phyloP scores from a whole-genome alignment of 2,797 vertebrate genomes.

The Arrhamphus sclerolepis region DNA sequence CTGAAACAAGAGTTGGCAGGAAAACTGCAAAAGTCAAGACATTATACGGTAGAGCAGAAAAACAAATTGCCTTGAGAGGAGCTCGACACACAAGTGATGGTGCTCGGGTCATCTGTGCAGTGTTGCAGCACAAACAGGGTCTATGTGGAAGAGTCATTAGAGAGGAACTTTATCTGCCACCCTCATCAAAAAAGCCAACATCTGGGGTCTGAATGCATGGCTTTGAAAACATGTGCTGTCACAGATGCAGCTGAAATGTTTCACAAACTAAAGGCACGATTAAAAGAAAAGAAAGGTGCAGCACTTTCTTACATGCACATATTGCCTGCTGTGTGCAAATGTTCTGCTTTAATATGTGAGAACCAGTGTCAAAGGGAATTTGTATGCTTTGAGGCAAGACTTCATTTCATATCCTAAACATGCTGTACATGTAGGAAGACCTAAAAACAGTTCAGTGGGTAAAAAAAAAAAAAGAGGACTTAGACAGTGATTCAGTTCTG shows the following conservation, averaged over 20 bases:
- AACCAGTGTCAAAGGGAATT: not conserved
- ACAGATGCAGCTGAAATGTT: slow-evolving; percentile 26
- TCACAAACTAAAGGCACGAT: slow-evolving; percentile 19
- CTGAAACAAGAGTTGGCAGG: slow-evolving; percentile 7
- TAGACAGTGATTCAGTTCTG: not conserved
- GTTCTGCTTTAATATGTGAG: slow-evolving; percentile 14
- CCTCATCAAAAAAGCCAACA: slow-evolving; percentile 15
- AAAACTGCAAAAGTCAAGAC: slow-evolving; percentile 8
- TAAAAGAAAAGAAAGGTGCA: slow-evolving; percentile 9
- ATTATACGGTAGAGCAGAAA: slow-evolving; percentile 18
- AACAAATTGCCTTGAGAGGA: slow-evolving; percentile 4
- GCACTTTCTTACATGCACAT: slow-evolving; percentile 20
- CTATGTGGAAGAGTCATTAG: slow-evolving; percentile 7
- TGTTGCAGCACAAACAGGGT: slow-evolving; percentile 1
- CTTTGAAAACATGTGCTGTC: slow-evolving; percentile 23
- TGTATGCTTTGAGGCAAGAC: not conserved
- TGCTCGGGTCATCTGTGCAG: not conserved
- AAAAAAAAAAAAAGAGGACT: not conserved
- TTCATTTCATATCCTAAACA: slow-evolving; percentile 1
- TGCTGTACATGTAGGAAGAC: not conserved
- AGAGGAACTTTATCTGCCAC: slow-evolving; percentile 20
- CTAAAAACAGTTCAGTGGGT: not conserved
- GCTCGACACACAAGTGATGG: slow-evolving; percentile 1
- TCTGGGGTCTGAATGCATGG: slow-evolving; percentile 2
- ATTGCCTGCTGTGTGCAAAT: slow-evolving; percentile 22